These are phyloP conservation scores for Trichogramma pretiosum DNA, from an alignment of 1,140 invertebrate species.

Conservation along the genomic window DNA sequence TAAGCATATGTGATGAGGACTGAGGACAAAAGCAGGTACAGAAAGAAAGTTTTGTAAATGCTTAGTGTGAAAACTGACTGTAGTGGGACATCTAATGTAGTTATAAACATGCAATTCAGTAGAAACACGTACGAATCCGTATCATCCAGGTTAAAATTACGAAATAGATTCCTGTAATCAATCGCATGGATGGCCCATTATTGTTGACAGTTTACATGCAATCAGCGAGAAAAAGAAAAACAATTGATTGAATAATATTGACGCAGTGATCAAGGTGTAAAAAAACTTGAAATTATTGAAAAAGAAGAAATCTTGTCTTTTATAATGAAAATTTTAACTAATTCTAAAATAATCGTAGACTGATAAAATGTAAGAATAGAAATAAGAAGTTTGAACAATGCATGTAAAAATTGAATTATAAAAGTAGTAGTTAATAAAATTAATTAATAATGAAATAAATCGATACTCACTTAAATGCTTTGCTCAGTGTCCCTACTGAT, in stretches of 20 bases:
- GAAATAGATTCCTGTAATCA: constrained; percentile 48
- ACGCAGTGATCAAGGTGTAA: too few species aligned
- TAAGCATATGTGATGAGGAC: constrained; percentile 23
- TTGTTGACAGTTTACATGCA: constrained; percentile 41
- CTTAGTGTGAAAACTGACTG: constrained; percentile 45
- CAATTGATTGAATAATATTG: too few species aligned
- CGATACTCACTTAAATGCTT: constrained; percentile 65
- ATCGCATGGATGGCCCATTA: constrained; percentile 41
- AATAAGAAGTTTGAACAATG: not conserved
- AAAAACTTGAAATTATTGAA: too few species aligned
- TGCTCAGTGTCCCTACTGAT: constrained; percentile 71
- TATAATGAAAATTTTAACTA: too few species aligned
- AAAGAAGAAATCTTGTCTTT: too few species aligned
- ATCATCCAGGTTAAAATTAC: constrained; percentile 50
- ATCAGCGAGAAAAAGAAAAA: too few species aligned
- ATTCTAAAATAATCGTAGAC: too few species aligned
- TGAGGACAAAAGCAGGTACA: constrained; percentile 24
- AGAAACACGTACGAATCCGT: constrained; percentile 49
- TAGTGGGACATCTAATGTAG: constrained; percentile 46
- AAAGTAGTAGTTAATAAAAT: not conserved
- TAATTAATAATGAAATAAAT: too few species aligned
- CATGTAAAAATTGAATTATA: constrained; percentile 9
- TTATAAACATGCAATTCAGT: constrained; percentile 49
- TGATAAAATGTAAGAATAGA: constrained; percentile 7
- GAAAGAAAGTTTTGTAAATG: constrained; percentile 40